These are phyloP conservation scores for Eclectus roratus DNA, from an alignment of 2,113 vertebrate species.

Conservation along the genomic window DNA sequence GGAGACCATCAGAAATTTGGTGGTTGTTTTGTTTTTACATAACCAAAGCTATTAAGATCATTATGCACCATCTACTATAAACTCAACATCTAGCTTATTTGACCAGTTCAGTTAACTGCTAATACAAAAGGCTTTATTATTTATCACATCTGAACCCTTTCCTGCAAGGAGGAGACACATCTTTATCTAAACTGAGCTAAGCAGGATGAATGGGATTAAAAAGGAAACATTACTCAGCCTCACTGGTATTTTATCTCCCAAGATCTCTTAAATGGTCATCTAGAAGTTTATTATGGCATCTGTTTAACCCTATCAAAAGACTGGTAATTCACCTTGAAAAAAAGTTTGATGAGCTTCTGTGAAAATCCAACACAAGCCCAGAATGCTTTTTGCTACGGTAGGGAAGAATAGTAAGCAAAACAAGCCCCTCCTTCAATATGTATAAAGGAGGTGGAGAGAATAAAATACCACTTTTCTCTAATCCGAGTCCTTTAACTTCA, in stretches of 20 bases:
- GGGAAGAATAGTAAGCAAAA: background rate
- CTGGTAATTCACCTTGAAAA: background rate
- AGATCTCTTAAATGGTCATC: background rate
- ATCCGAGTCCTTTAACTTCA: background rate
- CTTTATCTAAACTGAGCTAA: background rate
- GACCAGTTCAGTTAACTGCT: background rate
- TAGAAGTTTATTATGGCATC: background rate
- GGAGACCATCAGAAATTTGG: background rate
- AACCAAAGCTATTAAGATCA: background rate
- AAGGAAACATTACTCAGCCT: constrained; percentile 1
- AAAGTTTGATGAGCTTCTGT: background rate
- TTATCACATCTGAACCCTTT: background rate
- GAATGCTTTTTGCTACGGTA: background rate
- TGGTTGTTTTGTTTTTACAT: background rate
- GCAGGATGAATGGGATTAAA: background rate
- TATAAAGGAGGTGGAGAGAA: background rate
- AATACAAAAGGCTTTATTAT: background rate
- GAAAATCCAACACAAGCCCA: background rate
- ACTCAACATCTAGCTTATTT: background rate
- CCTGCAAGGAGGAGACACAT: background rate
- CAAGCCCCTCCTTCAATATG: background rate
- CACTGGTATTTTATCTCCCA: background rate
- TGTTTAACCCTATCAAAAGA: background rate
- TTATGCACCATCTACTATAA: background rate
- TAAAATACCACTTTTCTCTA: background rate